These are phyloP conservation scores for Ectobius pallidus DNA, from an alignment of 2,888 invertebrate species.

Conservation along the genomic window DNA sequence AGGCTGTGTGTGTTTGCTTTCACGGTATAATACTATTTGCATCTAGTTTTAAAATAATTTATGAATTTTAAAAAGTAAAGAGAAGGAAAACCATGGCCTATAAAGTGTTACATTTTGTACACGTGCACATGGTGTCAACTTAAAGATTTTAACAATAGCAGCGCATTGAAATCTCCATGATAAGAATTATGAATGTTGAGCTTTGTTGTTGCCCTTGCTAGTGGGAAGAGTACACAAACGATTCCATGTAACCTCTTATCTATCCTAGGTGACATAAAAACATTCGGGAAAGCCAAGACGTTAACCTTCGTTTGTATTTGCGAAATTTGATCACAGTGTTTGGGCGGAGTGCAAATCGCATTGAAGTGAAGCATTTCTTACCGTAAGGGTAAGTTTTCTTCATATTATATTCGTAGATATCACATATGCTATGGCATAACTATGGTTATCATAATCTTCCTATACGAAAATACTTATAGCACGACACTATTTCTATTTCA, in stretches of 20 bases:
- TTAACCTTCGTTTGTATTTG: not conserved
- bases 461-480: too few relatives aligned
- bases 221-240: not conserved
- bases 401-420: not conserved
- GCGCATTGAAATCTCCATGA: not conserved
- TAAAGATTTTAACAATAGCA: not conserved
- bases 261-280: not conserved
- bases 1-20: too few relatives aligned
- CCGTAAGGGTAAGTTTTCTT: too few relatives aligned
- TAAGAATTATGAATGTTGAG: constrained; percentile 9
- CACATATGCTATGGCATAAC: too few relatives aligned
- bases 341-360: not conserved
- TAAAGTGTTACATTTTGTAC: too few relatives aligned
- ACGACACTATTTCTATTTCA: too few relatives aligned
- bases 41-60: too few relatives aligned
- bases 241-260: not conserved
- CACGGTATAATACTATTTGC: too few relatives aligned
- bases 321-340: not conserved
- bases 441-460: too few relatives aligned
- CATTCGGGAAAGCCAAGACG: not conserved
- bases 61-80: too few relatives aligned
- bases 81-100: too few relatives aligned
- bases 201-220: not conserved
- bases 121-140: too few relatives aligned
- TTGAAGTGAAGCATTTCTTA: not conserved